Base-by-base conservation (phyloP, 2,888 invertebrate genomes). In the Tachina lurida region DNA sequence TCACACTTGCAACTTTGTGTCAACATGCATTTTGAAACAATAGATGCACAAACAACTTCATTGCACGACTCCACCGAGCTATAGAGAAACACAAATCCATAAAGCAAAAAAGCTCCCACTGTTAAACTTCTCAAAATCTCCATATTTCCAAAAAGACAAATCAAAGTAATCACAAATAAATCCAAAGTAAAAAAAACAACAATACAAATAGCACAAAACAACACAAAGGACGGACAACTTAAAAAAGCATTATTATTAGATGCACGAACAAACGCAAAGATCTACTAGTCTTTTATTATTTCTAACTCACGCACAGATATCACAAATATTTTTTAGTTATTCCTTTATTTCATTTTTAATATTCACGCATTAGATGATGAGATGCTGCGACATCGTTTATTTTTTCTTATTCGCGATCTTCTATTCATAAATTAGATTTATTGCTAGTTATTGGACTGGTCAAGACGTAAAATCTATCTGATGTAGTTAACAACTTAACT, bases 1-100 rank as follows among this genome's bases (percentile, higher is more conserved):
- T 98, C 98, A 93, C 99, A 99, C 93, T 98, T 98, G 93, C 99
- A 99, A 71, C 98, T 97, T 92, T 98, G 97, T 15, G 98, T 98
- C 87, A 99, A 94, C 95, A 98, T 96, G 93, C 99, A 99, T 93
- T 98, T 98, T 91, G 98, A 98, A 70, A 99, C 99, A 76, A 98
- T 96, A 90, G 98, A 97, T 31, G 97, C 98, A 93, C 99, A 99
- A 78, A 98, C 96, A 43, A 97, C 97, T 93, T 98, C 98, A 92
- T 98, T 98, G 93, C 98, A 98, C 56, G 93, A 91, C 78, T 92
- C 88, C 49, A 89, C 89, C 41, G 89, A 88, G 75, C 89, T 90
- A 84, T 90, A 89, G 85, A 91, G 90, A 76, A 90, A 89, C 19
- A 90, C 88, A 71, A 89, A 88, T 80, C 90, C 90, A 87, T 91